A percentile compares a stretch with the other conserved stretches of the same genome.
These are phyloP conservation scores for Mantis religiosa DNA, from an alignment of 2,888 invertebrate genomes.

Conservation along the genomic window DNA sequence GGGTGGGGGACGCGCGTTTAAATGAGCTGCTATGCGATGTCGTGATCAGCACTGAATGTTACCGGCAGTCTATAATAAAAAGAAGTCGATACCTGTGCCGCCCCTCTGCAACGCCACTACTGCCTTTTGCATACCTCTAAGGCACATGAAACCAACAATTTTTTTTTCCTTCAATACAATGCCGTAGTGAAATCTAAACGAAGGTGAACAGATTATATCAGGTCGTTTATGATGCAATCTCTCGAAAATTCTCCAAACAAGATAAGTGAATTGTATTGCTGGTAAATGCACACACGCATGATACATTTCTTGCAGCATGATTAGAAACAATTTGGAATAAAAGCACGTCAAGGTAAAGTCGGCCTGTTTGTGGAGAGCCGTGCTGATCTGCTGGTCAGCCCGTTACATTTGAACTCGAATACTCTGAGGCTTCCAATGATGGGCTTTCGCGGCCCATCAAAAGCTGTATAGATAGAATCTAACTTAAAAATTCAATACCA, in stretches of 20 bases:
- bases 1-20: not conserved
- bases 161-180: not conserved
- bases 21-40: constrained; percentile 5
- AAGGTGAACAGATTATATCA: not conserved
- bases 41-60: constrained; percentile 24
- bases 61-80: constrained; percentile 18
- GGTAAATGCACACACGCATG: not conserved
- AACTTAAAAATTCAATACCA: too few species aligned
- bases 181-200: not conserved
- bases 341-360: too few species aligned
- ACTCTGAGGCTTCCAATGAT: too few species aligned
- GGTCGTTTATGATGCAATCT: not conserved
- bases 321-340: too few species aligned
- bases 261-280: not conserved
- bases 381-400: too few species aligned
- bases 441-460: too few species aligned
- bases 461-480: too few species aligned
- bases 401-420: too few species aligned
- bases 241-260: not conserved
- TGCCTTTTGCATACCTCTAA: not conserved
- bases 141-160: too few species aligned
- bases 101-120: not conserved
- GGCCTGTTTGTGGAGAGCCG: too few species aligned
- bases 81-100: constrained; percentile 2
- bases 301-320: too few species aligned